These are phyloP conservation scores for Morus bassanus DNA, from an alignment of 2,797 vertebrate genomes.

Conservation along the genomic window DNA sequence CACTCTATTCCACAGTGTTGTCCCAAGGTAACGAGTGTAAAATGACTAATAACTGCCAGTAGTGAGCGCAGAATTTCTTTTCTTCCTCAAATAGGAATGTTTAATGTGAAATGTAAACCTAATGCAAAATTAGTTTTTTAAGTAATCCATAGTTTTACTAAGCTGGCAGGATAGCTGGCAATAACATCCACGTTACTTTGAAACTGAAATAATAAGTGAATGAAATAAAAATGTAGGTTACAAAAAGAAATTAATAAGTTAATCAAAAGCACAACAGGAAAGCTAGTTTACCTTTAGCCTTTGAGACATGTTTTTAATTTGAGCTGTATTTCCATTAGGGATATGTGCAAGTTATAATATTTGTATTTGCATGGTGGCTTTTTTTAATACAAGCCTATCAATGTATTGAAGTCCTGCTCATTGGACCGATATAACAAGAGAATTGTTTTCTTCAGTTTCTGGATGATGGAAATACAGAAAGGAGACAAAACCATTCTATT, in stretches of 20 bases:
- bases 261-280: conserved; percentile 48
- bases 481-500: neutral
- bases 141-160: conserved; percentile 3
- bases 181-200: neutral
- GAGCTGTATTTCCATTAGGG: conserved; percentile 27
- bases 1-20: neutral
- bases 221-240: conserved; percentile 27
- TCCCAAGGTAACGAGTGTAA: neutral
- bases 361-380: conserved; percentile 25
- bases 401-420: neutral
- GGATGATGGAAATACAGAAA: neutral
- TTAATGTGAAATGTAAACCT: conserved; percentile 28
- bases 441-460: conserved; percentile 4
- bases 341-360: neutral
- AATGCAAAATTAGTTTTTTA: conserved; percentile 22
- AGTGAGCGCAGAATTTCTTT: conserved; percentile 17
- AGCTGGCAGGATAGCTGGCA: neutral
- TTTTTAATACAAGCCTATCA: neutral
- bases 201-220: conserved; percentile 1
- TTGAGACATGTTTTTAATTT: conserved; percentile 42
- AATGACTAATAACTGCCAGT: neutral
- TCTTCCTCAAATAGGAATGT: conserved; percentile 7
- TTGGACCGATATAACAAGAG: neutral
- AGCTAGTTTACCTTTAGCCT: conserved; percentile 52
- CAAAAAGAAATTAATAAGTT: conserved; percentile 46